Percentiles rank a stretch among this genome's conserved stretches.
Evolutionary conservation across 2,888 invertebrate genomes (phyloP).

Genomic region (Pammene fasciana): DNA sequence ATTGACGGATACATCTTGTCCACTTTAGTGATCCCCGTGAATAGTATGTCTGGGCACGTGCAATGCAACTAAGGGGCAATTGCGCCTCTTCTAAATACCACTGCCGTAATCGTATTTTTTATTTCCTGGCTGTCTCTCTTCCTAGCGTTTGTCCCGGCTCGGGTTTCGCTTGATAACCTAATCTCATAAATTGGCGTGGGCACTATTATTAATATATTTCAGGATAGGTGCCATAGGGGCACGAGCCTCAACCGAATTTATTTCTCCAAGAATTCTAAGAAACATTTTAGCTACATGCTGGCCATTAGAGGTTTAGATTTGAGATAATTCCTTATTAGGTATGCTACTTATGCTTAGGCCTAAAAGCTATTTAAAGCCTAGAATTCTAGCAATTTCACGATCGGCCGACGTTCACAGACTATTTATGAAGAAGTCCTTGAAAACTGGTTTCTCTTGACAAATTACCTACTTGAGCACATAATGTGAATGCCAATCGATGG

Average conservation of each 20-base stretch:
- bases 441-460: constrained; percentile 39
- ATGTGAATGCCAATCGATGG: constrained; percentile 25
- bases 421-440: constrained; percentile 41
- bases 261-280: neutral
- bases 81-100: too few species aligned
- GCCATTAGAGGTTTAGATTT: neutral
- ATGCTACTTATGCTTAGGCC: neutral
- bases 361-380: constrained; percentile 30
- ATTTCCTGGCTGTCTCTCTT: too few species aligned
- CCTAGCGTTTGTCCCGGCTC: too few species aligned
- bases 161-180: too few species aligned
- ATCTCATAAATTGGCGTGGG: too few species aligned
- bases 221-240: too few species aligned
- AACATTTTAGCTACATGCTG: neutral
- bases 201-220: too few species aligned
- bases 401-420: constrained; percentile 35
- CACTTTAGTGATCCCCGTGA: too few species aligned
- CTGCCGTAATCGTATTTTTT: too few species aligned
- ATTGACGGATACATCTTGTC: too few species aligned
- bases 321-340: constrained; percentile 9
- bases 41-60: too few species aligned
- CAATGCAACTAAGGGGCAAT: too few species aligned
- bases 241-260: neutral
- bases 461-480: constrained; percentile 25
- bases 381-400: constrained; percentile 39